Conservation (phyloP, 2,888 invertebrate genomes). For the Macrophya annulata region DNA sequence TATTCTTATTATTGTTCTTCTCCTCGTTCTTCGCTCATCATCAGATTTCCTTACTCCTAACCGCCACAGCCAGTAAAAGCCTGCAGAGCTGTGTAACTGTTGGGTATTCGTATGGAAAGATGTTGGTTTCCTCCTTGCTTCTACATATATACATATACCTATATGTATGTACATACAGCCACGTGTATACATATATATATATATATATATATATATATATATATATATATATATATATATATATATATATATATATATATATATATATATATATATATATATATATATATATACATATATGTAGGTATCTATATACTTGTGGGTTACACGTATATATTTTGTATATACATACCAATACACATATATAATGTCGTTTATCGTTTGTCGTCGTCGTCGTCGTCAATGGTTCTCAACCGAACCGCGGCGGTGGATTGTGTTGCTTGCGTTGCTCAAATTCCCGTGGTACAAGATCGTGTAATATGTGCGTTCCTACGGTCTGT, state of each 20-base stretch:
- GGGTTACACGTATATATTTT: too few species aligned
- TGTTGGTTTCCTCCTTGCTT: slow-evolving; percentile 1
- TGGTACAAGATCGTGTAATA: slow-evolving; percentile 24
- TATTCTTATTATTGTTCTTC: neutral
- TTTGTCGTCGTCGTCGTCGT: slow-evolving; percentile 22
- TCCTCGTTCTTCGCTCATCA: neutral
- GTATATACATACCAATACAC: neutral
- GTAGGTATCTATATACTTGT: neutral
- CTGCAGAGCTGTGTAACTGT: neutral
- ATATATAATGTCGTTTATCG: neutral
- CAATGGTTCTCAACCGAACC: slow-evolving; percentile 32
- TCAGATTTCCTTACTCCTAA: slow-evolving; percentile 16
- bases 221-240: neutral
- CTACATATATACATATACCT: too few species aligned
- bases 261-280: too few species aligned
- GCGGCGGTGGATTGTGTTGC: neutral
- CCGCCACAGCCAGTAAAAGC: neutral
- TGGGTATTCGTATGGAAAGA: neutral
- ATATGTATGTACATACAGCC: too few species aligned
- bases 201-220: neutral
- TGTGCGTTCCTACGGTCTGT: slow-evolving; percentile 16
- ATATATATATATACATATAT: neutral
- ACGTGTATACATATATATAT: neutral
- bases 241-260: too few species aligned
- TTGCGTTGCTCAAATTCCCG: slow-evolving; percentile 23